A percentile compares a stretch with the other conserved stretches of the same genome.
Conservation (phyloP, 2,888 invertebrate genomes). For the Napeogenes sylphis region DNA sequence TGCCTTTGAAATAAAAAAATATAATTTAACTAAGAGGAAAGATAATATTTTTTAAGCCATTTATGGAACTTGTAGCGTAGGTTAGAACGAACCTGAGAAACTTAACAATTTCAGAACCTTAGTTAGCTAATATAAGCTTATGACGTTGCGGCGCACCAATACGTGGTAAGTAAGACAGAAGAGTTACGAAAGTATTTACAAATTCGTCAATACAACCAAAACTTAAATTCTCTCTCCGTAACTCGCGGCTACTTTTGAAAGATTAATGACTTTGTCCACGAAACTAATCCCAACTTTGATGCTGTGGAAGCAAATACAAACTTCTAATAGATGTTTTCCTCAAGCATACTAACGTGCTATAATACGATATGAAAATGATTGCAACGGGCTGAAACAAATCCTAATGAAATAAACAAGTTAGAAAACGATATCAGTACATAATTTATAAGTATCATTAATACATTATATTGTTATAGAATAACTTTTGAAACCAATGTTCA, state of each 20-base stretch:
- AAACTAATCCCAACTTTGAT: slow-evolving; percentile 27
- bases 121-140: too few relatives aligned
- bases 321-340: slow-evolving; percentile 60
- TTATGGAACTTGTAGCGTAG: too few relatives aligned
- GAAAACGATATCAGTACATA: too few relatives aligned
- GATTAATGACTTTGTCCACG: slow-evolving; percentile 21
- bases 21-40: too few relatives aligned
- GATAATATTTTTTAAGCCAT: too few relatives aligned
- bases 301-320: slow-evolving; percentile 55
- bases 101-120: too few relatives aligned
- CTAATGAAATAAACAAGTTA: slow-evolving; percentile 14
- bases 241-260: slow-evolving; percentile 15
- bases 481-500: too few relatives aligned
- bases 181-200: neutral
- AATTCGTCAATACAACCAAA: neutral
- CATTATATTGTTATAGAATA: too few relatives aligned
- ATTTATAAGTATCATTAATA: too few relatives aligned
- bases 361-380: neutral
- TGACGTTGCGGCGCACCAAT: too few relatives aligned
- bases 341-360: slow-evolving; percentile 45
- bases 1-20: too few relatives aligned
- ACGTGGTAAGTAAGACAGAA: slow-evolving; percentile 1
- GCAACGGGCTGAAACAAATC: slow-evolving; percentile 2
- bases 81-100: too few relatives aligned
- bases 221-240: neutral